phyloP scores from a whole-genome alignment of 1,140 invertebrate species.

The Drosophila insularis region DNA sequence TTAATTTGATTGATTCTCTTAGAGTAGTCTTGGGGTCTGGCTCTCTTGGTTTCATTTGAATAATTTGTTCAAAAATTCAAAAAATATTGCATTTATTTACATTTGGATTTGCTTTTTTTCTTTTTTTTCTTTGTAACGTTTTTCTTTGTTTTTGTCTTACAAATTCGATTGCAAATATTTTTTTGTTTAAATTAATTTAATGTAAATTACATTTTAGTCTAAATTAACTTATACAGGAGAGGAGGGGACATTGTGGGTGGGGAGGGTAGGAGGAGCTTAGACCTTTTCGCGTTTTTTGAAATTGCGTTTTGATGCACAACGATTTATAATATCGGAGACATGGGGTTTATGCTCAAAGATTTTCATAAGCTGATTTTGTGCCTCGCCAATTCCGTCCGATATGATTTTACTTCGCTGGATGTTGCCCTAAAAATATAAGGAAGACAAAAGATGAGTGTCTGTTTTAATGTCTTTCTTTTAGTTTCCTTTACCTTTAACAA shows the following conservation, averaged over 20 bases:
- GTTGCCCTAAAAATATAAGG: constrained; percentile 88
- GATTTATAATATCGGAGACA: constrained; percentile 93
- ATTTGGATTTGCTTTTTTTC: constrained; percentile 5
- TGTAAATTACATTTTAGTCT: constrained; percentile 26
- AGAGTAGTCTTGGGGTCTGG: background rate
- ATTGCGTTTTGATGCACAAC: constrained; percentile 94
- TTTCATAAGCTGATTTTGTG: constrained; percentile 92
- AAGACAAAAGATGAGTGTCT: background rate
- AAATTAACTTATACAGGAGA: constrained; percentile 11
- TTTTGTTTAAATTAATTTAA: constrained; percentile 20
- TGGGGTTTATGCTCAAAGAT: constrained; percentile 95
- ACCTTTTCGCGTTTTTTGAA: constrained; percentile 93
- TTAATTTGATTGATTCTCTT: constrained; percentile 18
- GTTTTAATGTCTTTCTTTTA: background rate
- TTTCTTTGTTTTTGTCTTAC: constrained; percentile 39
- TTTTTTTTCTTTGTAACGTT: constrained; percentile 47
- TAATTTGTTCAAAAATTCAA: constrained; percentile 52
- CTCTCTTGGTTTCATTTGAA: background rate
- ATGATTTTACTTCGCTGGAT: constrained; percentile 97
- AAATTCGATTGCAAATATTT: constrained; percentile 33
- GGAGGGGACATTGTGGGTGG: background rate
- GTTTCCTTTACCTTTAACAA: constrained; percentile 86
- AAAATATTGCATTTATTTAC: constrained; percentile 64
- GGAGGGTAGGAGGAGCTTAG: constrained; percentile 14
- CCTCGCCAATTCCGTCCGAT: constrained; percentile 94